Conservation (phyloP, 2,888 invertebrate species). For the Volucella bombylans region DNA sequence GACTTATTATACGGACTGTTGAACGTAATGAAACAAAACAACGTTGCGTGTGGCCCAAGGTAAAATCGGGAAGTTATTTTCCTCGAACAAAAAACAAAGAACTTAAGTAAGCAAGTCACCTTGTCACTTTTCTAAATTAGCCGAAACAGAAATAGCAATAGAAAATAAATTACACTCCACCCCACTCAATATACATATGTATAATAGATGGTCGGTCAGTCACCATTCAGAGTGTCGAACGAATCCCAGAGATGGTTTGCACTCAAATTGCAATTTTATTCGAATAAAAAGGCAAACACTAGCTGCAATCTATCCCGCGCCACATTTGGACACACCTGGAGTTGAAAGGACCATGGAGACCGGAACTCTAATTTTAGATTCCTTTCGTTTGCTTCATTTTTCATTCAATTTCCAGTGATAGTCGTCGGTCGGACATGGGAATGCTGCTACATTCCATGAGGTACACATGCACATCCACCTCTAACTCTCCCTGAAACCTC, state of each 20-base stretch:
- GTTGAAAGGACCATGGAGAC: conserved; percentile 50
- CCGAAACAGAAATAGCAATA: background rate
- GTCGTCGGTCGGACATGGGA: conserved; percentile 23
- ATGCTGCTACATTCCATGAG: conserved; percentile 11
- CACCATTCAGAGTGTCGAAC: conserved; percentile 16
- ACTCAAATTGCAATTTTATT: conserved; percentile 52
- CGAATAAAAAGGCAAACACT: conserved; percentile 11
- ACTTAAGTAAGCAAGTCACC: background rate
- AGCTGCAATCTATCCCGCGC: background rate
- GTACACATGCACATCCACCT: conserved; percentile 1
- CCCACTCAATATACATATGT: background rate
- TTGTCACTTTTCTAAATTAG: conserved; percentile 14
- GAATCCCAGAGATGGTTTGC: background rate
- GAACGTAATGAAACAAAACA: conserved; percentile 41
- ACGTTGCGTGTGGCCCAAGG: background rate
- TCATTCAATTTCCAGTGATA: conserved; percentile 27
- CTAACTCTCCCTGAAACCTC: background rate
- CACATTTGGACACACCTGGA: background rate
- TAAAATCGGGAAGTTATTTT: background rate
- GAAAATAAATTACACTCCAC: conserved; percentile 15
- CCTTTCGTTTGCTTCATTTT: conserved; percentile 56
- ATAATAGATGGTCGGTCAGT: background rate
- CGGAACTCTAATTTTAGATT: conserved; percentile 62
- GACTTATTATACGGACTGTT: conserved; percentile 38
- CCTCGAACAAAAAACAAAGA: background rate